A percentile compares a stretch with the other conserved stretches of the same genome.
Conservation (phyloP, 2,888 invertebrate genomes). For the Tetragonula carbonaria region DNA sequence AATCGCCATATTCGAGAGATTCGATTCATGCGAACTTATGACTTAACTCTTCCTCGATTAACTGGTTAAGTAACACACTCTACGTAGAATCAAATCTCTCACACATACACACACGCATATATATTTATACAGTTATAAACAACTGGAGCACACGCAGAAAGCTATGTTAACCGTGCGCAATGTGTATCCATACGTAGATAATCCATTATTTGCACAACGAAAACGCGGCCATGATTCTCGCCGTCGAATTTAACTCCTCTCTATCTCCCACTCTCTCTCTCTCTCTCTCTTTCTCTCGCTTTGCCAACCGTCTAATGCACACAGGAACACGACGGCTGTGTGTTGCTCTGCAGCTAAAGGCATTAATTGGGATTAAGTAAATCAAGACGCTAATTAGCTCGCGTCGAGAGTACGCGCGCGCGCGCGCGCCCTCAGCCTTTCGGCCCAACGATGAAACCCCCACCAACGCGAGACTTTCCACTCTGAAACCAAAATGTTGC, state of each 20-base stretch:
- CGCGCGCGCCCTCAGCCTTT: constrained; percentile 17
- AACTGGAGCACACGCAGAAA: constrained; percentile 28
- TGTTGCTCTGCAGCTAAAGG: constrained; percentile 71
- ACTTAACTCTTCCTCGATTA: not conserved
- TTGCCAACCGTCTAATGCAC: constrained; percentile 60
- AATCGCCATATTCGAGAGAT: too few species aligned
- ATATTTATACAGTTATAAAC: not conserved
- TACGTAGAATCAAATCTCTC: not conserved
- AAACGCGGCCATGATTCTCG: constrained; percentile 65
- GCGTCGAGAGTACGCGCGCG: constrained; percentile 63
- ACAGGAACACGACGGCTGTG: constrained; percentile 65
- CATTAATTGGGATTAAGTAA: constrained; percentile 84
- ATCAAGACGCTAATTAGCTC: constrained; percentile 84
- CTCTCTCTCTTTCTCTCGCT: not conserved
- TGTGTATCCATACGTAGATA: constrained; percentile 80
- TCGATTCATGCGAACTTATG: too few species aligned
- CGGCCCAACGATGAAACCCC: constrained; percentile 33
- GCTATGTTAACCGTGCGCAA: constrained; percentile 58
- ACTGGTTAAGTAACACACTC: not conserved
- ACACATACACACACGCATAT: not conserved
- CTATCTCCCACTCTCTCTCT: not conserved
- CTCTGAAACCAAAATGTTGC: constrained; percentile 19
- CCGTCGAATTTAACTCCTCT: constrained; percentile 68
- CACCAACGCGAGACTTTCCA: not conserved
- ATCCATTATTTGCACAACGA: constrained; percentile 81